Evolutionary conservation across 2,888 invertebrate genomes (phyloP).

Genomic region (Nymphalis urticae): DNA sequence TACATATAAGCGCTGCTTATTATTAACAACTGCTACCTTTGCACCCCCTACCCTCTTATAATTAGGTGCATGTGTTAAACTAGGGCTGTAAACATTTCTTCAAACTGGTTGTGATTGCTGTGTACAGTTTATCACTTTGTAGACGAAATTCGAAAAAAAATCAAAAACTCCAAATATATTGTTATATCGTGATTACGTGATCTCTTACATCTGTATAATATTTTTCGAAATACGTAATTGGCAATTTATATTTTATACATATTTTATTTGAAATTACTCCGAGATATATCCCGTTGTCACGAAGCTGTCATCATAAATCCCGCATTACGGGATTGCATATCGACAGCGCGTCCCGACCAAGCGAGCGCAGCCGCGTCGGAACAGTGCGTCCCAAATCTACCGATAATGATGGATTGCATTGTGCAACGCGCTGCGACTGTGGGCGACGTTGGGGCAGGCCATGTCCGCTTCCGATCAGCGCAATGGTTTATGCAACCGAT

Average conservation of each 20-base stretch:
- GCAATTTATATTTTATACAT: slow-evolving; percentile 3
- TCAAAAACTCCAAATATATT: too few species aligned
- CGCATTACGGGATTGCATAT: slow-evolving; percentile 35
- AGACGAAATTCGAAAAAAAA: too few species aligned
- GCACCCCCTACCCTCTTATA: slow-evolving; percentile 31
- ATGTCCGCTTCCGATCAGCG: slow-evolving; percentile 72
- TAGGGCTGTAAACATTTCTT: too few species aligned
- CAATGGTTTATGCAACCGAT: slow-evolving; percentile 66
- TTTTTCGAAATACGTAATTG: slow-evolving; percentile 20
- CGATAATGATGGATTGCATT: slow-evolving; percentile 69
- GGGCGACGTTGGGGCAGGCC: slow-evolving; percentile 72
- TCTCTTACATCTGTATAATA: neutral
- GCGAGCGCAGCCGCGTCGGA: slow-evolving; percentile 62
- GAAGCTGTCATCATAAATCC: slow-evolving; percentile 36
- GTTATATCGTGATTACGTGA: too few species aligned
- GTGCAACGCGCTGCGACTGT: slow-evolving; percentile 58
- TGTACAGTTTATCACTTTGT: too few species aligned
- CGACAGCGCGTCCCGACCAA: slow-evolving; percentile 26
- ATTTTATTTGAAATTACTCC: slow-evolving; percentile 32
- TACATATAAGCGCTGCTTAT: slow-evolving; percentile 44
- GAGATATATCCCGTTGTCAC: slow-evolving; percentile 31
- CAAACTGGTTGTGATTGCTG: too few species aligned
- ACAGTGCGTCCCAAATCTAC: slow-evolving; percentile 63
- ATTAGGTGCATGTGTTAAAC: slow-evolving; percentile 15
- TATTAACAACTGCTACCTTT: slow-evolving; percentile 55